Conservation (phyloP, 2,797 vertebrate species). For the Chloroceryle inda region DNA sequence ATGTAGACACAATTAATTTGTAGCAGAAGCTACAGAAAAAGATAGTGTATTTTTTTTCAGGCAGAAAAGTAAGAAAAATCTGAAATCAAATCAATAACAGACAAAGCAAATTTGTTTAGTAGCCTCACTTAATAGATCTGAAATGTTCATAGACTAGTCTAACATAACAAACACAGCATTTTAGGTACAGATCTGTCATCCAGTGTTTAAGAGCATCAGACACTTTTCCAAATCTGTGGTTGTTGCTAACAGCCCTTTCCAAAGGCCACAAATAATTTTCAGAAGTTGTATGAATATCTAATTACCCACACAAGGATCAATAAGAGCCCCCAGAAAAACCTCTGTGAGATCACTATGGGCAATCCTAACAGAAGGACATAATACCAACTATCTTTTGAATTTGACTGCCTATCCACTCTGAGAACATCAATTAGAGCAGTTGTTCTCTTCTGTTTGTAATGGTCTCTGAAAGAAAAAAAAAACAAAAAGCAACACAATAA, state of each 20-base stretch:
- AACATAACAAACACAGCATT: neutral
- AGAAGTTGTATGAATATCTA: neutral
- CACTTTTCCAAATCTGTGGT: neutral
- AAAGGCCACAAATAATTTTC: neutral
- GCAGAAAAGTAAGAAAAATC: neutral
- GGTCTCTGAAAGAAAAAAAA: neutral
- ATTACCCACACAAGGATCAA: neutral
- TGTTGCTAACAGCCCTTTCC: neutral
- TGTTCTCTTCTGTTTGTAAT: neutral
- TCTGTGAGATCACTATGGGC: rapidly evolving
- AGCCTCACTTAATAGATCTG: neutral
- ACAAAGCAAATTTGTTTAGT: neutral
- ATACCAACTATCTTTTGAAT: neutral
- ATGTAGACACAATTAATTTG: neutral
- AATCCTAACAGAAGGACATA: neutral
- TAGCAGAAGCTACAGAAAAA: neutral
- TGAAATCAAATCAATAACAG: neutral
- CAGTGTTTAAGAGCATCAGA: neutral
- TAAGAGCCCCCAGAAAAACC: neutral
- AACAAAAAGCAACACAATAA: rapidly evolving
- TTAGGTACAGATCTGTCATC: neutral
- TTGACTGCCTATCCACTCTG: neutral
- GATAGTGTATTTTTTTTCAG: neutral
- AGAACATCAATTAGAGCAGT: neutral
- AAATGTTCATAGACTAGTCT: neutral